Percentiles rank a stretch among this genome's conserved stretches.
Evolutionary conservation across 1,140 invertebrate genomes (phyloP).

Genomic region (Chironomus striatipennis): DNA sequence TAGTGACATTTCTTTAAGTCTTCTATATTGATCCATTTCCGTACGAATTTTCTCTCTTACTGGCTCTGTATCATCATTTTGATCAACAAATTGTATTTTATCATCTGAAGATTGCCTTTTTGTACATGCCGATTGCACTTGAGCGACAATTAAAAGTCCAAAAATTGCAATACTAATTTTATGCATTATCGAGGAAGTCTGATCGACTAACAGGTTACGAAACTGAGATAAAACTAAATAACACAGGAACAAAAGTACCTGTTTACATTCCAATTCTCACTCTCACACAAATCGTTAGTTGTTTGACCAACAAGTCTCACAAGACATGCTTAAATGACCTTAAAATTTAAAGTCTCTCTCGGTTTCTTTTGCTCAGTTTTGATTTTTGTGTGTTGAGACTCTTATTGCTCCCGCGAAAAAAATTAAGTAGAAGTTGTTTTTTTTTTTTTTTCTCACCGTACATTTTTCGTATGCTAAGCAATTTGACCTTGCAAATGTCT

Average conservation of each 20-base stretch:
- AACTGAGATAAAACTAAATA: conserved; percentile 1
- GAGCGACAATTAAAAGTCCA: background rate
- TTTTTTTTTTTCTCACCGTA: too few species aligned
- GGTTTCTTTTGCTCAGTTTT: too few species aligned
- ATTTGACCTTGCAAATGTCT: too few species aligned
- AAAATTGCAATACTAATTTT: background rate
- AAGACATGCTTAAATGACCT: too few species aligned
- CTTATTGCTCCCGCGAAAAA: too few species aligned
- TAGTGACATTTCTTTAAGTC: background rate
- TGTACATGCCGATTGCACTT: background rate
- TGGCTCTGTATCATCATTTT: background rate
- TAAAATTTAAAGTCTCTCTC: too few species aligned
- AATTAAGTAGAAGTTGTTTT: too few species aligned
- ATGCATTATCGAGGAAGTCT: background rate
- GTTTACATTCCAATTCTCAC: too few species aligned
- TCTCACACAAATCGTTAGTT: too few species aligned
- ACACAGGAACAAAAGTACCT: background rate
- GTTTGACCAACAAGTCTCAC: too few species aligned
- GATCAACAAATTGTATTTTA: background rate
- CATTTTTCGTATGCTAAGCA: too few species aligned
- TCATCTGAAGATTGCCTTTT: background rate
- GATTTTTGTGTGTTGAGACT: too few species aligned
- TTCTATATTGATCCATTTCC: background rate
- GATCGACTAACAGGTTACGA: background rate
- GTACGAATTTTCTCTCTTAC: background rate